These are phyloP conservation scores for Xenopus tropicalis DNA, from an alignment of 2,113 vertebrate genomes.

Conservation along the genomic window UCB_Xtro_10.0 CM004446.2:99767501-99768000, in stretches of 20 bases:
- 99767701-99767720: background rate
- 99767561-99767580: too few species aligned
- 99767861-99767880: too few species aligned
- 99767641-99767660: background rate
- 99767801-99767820: too few species aligned
- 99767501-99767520: too few species aligned
- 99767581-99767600: background rate
- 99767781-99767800: too few species aligned
- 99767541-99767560: too few species aligned
- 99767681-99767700: background rate
- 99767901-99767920: background rate
- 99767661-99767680: background rate
- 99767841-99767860: too few species aligned
- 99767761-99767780: too few species aligned
- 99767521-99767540: too few species aligned
- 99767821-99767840: too few species aligned
- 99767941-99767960: background rate
- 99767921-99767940: background rate
- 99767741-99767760: conserved; percentile 36
- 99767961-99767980: conserved; percentile 7
- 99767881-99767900: too few species aligned
- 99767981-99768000: background rate
- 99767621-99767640: background rate
- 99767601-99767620: background rate
- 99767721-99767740: conserved; percentile 34